These are phyloP conservation scores for Amiota communis DNA, from an alignment of 2,888 invertebrate genomes.

Conservation along the genomic window DNA sequence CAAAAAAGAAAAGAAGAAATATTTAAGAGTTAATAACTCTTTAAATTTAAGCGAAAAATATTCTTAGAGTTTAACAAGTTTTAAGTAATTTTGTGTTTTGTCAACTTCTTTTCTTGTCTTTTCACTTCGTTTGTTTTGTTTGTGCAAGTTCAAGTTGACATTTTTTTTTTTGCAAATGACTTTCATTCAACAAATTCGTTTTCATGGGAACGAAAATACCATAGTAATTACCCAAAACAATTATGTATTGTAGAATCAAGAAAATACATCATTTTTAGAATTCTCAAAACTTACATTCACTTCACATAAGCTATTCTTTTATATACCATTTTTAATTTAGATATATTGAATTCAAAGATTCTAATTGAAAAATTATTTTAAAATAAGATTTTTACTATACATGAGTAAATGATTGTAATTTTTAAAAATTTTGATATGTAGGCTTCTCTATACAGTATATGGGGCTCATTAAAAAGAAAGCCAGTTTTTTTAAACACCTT, in stretches of 20 bases:
- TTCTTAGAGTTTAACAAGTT: slow-evolving; percentile 1
- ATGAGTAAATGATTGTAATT: too few relatives aligned
- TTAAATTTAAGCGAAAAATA: slow-evolving; percentile 4
- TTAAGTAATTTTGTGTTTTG: slow-evolving; percentile 25
- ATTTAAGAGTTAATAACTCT: background rate
- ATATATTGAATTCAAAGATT: too few relatives aligned
- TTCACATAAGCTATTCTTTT: too few relatives aligned
- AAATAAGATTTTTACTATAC: too few relatives aligned
- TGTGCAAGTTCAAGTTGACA: slow-evolving; percentile 1
- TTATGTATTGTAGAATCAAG: background rate
- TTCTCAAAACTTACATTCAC: too few relatives aligned
- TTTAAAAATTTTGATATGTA: too few relatives aligned
- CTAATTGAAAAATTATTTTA: too few relatives aligned
- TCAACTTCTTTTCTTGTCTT: slow-evolving; percentile 3
- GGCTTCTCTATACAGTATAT: too few relatives aligned
- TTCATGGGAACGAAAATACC: slow-evolving; percentile 16
- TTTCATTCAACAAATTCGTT: slow-evolving; percentile 12
- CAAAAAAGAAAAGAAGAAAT: slow-evolving; percentile 16
- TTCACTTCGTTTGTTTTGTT: background rate
- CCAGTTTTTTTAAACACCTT: too few relatives aligned
- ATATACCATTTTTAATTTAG: too few relatives aligned
- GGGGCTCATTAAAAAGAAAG: too few relatives aligned
- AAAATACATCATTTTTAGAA: too few relatives aligned
- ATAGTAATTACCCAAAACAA: background rate
- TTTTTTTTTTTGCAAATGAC: slow-evolving; percentile 1